Evolutionary conservation across 2,113 vertebrate genomes (phyloP).

Genomic region (Corydoras sp.): DNA sequence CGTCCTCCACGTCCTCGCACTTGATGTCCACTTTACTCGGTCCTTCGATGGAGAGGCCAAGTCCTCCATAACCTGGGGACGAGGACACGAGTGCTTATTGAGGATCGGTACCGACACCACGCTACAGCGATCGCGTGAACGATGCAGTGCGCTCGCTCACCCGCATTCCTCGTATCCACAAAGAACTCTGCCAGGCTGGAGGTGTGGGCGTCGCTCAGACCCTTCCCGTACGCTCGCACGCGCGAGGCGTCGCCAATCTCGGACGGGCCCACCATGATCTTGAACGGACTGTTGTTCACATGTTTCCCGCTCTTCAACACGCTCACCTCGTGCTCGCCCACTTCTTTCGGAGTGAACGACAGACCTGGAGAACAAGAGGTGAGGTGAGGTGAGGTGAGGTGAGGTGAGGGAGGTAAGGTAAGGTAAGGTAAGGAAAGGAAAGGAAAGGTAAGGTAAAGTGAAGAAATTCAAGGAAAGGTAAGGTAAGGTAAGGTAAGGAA

Average conservation of each 20-base stretch:
- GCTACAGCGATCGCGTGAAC: no score
- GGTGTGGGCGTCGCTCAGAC: constrained; percentile 81
- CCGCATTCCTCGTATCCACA: constrained; percentile 90
- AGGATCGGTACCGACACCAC: no score
- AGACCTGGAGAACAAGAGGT: constrained; percentile 68
- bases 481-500: no score
- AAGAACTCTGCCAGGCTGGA: constrained; percentile 90
- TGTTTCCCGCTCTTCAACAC: constrained; percentile 84
- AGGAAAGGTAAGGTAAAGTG: no score
- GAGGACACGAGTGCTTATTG: no score
- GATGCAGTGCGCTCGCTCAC: constrained; percentile 50
- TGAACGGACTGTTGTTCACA: constrained; percentile 95
- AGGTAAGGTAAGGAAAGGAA: no score
- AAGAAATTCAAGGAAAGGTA: no score
- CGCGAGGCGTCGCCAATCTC: constrained; percentile 89
- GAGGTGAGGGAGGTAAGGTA: no score
- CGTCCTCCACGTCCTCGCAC: constrained; percentile 91
- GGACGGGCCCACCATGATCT: constrained; percentile 91
- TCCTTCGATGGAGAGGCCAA: constrained; percentile 90
- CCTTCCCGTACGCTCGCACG: constrained; percentile 86
- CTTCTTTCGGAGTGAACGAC: constrained; percentile 97
- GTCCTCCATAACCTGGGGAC: constrained; percentile 81
- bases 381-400: no score
- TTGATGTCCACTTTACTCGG: constrained; percentile 99
- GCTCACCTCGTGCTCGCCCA: constrained; percentile 91